Evolutionary conservation across 2,113 vertebrate genomes (phyloP), one percentile per base, ranked within the genome.

Genomic region (Peucedramus taeniatus): DNA sequence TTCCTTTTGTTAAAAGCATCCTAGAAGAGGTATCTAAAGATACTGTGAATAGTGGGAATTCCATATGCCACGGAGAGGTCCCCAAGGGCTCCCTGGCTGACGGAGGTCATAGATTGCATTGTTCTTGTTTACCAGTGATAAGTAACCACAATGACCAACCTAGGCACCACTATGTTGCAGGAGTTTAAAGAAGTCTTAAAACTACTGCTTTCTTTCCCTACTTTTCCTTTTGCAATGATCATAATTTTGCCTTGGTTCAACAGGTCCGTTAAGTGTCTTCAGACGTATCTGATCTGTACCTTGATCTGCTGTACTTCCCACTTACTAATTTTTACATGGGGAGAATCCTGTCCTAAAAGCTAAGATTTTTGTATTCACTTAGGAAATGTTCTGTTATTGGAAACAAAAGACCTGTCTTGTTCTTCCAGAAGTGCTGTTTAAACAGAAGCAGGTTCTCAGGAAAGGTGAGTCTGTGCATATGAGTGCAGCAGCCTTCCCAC

Each of bases 391-490:
- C 87, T 92, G 56, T 91, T 74, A 22, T 2, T 83, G 81, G 53
- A 94, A 97, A 93, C 54, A 45, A 83, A 27, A 92, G 49, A 68
- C 28, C 51, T 85, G 21, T 63, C 72, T 85, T 71, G 35, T 33
- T 92, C 91, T 92, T 90, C 49, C 75, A 87, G 31, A 63, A 76
- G 57, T 54, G 45, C 59, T 35, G n/a, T 82, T 96, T 90, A 94
- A 97, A 92, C 61, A 96, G 91, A 94, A 96, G 90, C 89, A 94
- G 66, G 69, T 91, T 97, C 89, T 84, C 89, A 65, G 89, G 91
- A 89, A 84, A 85, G 71, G 47, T 15, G 1, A 63, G 85, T 35
- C 69, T 44, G 7, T 28, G 33, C 17, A 5, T 35, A 19, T 4
- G 4, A 51, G 49, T 12, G 77, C 75, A 85, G 71, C 33, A 87